A percentile compares a stretch with the other conserved stretches of the same genome.
These are phyloP conservation scores for Rhagophthalmus giganteus DNA, from an alignment of 2,888 invertebrate species.

Conservation along the genomic window DNA sequence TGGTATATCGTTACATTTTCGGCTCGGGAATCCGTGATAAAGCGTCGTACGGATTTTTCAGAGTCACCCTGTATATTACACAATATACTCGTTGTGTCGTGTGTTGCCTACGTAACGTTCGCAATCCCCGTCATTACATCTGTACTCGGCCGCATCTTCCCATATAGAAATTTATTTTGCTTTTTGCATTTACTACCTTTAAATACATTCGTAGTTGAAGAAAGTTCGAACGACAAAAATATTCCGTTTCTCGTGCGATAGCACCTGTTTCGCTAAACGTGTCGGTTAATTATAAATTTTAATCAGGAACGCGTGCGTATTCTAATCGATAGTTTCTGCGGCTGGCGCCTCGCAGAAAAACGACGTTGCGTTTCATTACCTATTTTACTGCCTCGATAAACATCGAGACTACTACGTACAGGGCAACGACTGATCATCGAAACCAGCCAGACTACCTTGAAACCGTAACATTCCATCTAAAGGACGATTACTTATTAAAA, in stretches of 20 bases:
- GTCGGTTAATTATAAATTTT: slow-evolving; percentile 11
- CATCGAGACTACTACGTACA: slow-evolving; percentile 17
- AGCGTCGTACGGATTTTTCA: too few species aligned
- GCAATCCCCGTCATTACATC: too few species aligned
- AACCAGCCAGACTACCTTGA: slow-evolving; percentile 46
- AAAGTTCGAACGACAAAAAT: too few species aligned
- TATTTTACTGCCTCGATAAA: slow-evolving; percentile 16
- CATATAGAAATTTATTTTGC: too few species aligned
- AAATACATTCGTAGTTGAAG: too few species aligned
- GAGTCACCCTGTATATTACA: too few species aligned
- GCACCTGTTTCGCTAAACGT: slow-evolving; percentile 10
- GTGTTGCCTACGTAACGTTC: too few species aligned
- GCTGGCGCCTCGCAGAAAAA: slow-evolving; percentile 9
- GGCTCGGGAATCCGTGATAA: too few species aligned
- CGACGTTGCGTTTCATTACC: slow-evolving; percentile 10
- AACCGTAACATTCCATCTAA: slow-evolving; percentile 45
- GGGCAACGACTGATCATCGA: slow-evolving; percentile 42
- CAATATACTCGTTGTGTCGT: too few species aligned
- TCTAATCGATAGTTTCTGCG: slow-evolving; percentile 14
- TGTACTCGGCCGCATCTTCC: too few species aligned
- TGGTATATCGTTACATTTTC: too few species aligned
- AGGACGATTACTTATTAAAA: slow-evolving; percentile 11
- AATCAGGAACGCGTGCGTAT: slow-evolving; percentile 14
- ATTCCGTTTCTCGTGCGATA: slow-evolving; percentile 10
- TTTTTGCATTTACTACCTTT: too few species aligned